These are phyloP conservation scores for Plagodis pulveraria DNA, from an alignment of 2,888 invertebrate genomes.

Conservation along the genomic window DNA sequence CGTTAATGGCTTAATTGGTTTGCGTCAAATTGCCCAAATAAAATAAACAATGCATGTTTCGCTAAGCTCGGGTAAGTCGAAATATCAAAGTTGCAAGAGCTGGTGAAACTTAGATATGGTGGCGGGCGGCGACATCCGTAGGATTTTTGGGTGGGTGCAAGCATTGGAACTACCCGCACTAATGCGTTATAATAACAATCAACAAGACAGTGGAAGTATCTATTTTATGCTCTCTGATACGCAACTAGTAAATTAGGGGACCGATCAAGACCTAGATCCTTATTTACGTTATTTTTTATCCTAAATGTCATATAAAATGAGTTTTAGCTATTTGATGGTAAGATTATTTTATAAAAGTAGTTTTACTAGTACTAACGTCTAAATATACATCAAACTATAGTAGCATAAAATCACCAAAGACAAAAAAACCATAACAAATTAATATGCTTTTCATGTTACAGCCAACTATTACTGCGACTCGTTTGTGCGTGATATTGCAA, in stretches of 20 bases:
- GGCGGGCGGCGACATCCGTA: constrained; percentile 48
- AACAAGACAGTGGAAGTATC: constrained; percentile 53
- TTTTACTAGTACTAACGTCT: no score
- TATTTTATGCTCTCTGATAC: constrained; percentile 53
- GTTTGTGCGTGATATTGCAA: constrained; percentile 47
- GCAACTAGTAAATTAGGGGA: constrained; percentile 51
- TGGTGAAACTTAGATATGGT: constrained; percentile 29
- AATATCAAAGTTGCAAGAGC: constrained; percentile 47
- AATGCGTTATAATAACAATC: constrained; percentile 40
- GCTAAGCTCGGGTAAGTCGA: constrained; percentile 28
- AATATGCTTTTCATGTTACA: constrained; percentile 27
- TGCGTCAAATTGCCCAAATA: no score
- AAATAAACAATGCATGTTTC: no score
- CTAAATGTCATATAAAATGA: no score
- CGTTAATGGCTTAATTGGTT: no score
- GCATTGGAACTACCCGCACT: constrained; percentile 45
- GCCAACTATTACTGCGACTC: constrained; percentile 27
- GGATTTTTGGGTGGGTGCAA: constrained; percentile 41
- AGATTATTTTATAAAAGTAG: no score
- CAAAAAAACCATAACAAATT: constrained; percentile 33
- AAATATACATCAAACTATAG: constrained; percentile 14
- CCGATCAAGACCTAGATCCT: constrained; percentile 19
- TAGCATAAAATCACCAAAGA: constrained; percentile 21
- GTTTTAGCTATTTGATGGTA: no score
- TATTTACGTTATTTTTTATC: no score